These are phyloP conservation scores for Micrasema longulum DNA, from an alignment of 1,140 invertebrate species.

Conservation along the genomic window DNA sequence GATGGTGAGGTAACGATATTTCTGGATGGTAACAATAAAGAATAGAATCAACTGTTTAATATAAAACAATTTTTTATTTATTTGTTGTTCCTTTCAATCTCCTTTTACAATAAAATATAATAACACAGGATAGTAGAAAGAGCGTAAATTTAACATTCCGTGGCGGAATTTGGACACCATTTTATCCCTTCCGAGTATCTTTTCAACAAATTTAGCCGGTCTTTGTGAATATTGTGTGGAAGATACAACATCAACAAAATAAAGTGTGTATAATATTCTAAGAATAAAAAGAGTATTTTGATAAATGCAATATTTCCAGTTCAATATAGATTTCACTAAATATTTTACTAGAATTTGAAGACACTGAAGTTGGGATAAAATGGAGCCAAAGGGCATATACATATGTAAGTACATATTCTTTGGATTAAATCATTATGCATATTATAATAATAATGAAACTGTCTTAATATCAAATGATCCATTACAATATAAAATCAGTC, in stretches of 20 bases:
- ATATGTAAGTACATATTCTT: conserved; percentile 55
- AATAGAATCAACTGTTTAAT: conserved; percentile 40
- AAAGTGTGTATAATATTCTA: too few relatives aligned
- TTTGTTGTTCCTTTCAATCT: conserved; percentile 51
- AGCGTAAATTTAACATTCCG: conserved; percentile 46
- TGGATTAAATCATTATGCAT: conserved; percentile 51
- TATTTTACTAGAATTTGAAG: background rate
- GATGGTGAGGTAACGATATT: too few relatives aligned
- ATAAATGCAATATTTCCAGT: too few relatives aligned
- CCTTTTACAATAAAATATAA: conserved; percentile 48
- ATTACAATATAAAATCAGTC: conserved; percentile 65
- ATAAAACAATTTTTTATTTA: conserved; percentile 48
- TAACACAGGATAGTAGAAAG: conserved; percentile 47
- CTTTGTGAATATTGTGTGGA: too few relatives aligned
- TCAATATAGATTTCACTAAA: too few relatives aligned
- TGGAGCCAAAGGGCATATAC: conserved; percentile 37
- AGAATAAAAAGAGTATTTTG: too few relatives aligned
- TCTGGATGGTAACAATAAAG: conserved; percentile 20
- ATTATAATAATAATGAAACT: conserved; percentile 47
- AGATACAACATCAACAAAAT: too few relatives aligned
- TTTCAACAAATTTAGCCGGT: too few relatives aligned
- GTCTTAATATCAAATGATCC: conserved; percentile 53
- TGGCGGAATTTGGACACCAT: conserved; percentile 41
- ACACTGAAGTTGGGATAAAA: conserved; percentile 2
- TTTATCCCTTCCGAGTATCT: too few relatives aligned